A percentile compares a stretch with the other conserved stretches of the same genome.
These are phyloP conservation scores for Gonocerus acuteangulatus DNA, from an alignment of 2,888 invertebrate genomes.

Conservation along the genomic window DNA sequence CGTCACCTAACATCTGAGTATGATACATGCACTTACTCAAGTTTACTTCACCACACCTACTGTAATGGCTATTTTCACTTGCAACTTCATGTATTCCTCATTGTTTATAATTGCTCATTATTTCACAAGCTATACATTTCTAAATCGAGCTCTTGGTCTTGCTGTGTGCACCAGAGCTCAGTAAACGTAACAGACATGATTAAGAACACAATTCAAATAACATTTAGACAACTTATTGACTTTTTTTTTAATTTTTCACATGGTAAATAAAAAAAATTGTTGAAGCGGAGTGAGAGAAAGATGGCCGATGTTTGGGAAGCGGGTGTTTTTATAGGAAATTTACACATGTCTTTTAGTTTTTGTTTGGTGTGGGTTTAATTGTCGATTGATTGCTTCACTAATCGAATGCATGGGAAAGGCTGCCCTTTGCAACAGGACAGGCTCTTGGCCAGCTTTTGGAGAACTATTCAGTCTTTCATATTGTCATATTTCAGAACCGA, in stretches of 20 bases:
- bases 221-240: no score
- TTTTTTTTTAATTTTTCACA: no score
- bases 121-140: neutral
- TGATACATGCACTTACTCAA: slow-evolving; percentile 20
- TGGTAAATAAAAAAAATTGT: neutral
- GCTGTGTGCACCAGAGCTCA: no score
- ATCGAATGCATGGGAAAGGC: slow-evolving; percentile 38
- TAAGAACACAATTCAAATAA: no score
- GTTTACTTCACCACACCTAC: slow-evolving; percentile 16
- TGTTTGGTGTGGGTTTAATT: slow-evolving; percentile 1
- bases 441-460: slow-evolving; percentile 46
- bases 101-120: slow-evolving; percentile 1
- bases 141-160: no score
- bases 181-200: no score
- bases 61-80: slow-evolving; percentile 23
- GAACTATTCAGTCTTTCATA: slow-evolving; percentile 28
- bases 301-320: slow-evolving; percentile 23
- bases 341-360: neutral
- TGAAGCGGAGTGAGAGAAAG: slow-evolving; percentile 35
- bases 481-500: slow-evolving; percentile 30
- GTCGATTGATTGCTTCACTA: neutral
- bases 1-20: slow-evolving; percentile 9
- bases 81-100: slow-evolving; percentile 11
- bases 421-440: slow-evolving; percentile 48
- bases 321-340: slow-evolving; percentile 5